Percentiles rank a stretch among this genome's conserved stretches.
Evolutionary conservation across 1,140 invertebrate species (phyloP).

Genomic region (Drosophila bocqueti): DNA sequence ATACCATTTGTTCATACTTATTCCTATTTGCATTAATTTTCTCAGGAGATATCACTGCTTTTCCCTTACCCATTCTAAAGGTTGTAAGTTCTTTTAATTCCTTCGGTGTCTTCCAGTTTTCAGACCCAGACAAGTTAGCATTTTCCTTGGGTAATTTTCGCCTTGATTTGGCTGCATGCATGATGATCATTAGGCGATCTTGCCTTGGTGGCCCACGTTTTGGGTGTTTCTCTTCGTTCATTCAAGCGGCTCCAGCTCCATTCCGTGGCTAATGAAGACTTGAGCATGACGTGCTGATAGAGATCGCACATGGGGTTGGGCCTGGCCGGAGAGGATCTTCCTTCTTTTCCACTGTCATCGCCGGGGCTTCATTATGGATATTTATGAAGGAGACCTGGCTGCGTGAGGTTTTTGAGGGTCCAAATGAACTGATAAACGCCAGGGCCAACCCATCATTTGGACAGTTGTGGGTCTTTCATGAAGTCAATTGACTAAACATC

Average conservation of each 20-base stretch:
- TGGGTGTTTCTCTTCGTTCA: conserved; percentile 21
- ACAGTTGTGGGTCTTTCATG: conserved; percentile 29
- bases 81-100: not conserved
- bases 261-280: conserved; percentile 75
- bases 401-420: conserved; percentile 13
- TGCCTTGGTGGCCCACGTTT: conserved; percentile 35
- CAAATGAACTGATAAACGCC: conserved; percentile 61
- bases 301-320: conserved; percentile 62
- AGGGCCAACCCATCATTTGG: conserved; percentile 19
- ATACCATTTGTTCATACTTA: not conserved
- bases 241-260: not conserved
- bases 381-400: conserved; percentile 27
- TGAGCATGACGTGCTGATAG: conserved; percentile 79
- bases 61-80: not conserved
- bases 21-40: not conserved
- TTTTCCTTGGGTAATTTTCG: conserved; percentile 48
- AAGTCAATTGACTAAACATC: conserved; percentile 19
- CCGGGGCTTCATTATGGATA: conserved; percentile 26
- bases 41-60: not conserved
- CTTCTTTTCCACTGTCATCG: conserved; percentile 34
- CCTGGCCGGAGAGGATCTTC: conserved; percentile 2
- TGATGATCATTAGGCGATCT: conserved; percentile 58
- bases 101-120: no score
- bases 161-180: conserved; percentile 40
- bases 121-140: conserved; percentile 25